These are phyloP conservation scores for Chorisops tibialis DNA, from an alignment of 2,888 invertebrate species.

Conservation along the genomic window DNA sequence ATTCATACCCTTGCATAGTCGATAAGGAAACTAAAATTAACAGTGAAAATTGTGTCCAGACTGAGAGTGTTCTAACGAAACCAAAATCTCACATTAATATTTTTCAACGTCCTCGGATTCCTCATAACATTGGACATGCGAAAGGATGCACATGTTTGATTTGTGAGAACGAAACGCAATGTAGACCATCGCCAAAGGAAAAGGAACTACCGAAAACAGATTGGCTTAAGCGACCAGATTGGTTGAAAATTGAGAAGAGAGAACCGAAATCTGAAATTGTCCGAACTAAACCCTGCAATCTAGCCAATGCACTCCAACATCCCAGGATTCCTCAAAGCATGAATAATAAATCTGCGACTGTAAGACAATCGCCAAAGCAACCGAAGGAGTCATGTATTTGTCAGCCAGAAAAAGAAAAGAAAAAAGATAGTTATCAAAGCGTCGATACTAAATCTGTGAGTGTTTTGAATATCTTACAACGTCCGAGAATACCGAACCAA, in stretches of 20 bases:
- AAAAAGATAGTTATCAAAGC: too few relatives aligned
- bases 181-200: too few relatives aligned
- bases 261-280: not conserved
- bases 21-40: not conserved
- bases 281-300: not conserved
- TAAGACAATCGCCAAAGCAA: not conserved
- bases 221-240: too few relatives aligned
- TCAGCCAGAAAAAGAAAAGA: not conserved
- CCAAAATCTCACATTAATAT: not conserved
- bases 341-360: too few relatives aligned
- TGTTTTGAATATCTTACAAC: not conserved
- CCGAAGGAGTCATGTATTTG: too few relatives aligned
- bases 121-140: not conserved
- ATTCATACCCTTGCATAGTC: not conserved
- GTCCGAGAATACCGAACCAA: not conserved
- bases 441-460: not conserved
- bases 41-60: too few relatives aligned
- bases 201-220: too few relatives aligned
- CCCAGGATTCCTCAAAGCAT: not conserved
- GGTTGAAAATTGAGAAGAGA: too few relatives aligned
- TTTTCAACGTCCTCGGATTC: not conserved
- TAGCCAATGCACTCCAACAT: not conserved
- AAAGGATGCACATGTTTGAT: not conserved
- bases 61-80: not conserved
- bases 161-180: not conserved